Evolutionary conservation across 2,888 invertebrate genomes (phyloP).

Genomic region (Xanthostigma xanthostigma): DNA sequence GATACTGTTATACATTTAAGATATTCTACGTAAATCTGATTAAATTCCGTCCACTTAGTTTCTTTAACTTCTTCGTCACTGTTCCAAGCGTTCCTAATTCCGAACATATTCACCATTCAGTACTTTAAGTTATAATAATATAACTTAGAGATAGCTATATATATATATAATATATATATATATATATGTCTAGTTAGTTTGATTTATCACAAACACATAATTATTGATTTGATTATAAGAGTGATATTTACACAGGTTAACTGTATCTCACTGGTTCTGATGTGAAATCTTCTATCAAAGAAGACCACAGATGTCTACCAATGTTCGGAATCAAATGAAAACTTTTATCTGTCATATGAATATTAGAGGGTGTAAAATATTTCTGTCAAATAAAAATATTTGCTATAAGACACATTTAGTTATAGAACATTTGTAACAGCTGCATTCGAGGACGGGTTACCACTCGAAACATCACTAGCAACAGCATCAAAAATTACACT

Average conservation of each 20-base stretch:
- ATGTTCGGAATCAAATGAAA: background rate
- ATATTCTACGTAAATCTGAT: slow-evolving; percentile 35
- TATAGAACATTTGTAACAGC: background rate
- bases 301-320: too few species aligned
- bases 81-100: too few species aligned
- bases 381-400: background rate
- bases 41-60: slow-evolving; percentile 36
- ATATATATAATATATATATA: too few species aligned
- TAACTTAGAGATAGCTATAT: too few species aligned
- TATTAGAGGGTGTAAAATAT: background rate
- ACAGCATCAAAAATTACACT: background rate
- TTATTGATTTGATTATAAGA: too few species aligned
- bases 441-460: slow-evolving; percentile 2
- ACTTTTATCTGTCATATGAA: background rate
- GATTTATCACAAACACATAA: too few species aligned
- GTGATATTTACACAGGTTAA: too few species aligned
- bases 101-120: too few species aligned
- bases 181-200: too few species aligned
- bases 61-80: slow-evolving; percentile 25
- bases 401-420: background rate
- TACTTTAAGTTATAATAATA: too few species aligned
- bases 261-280: too few species aligned
- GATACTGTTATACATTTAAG: slow-evolving; percentile 49
- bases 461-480: background rate
- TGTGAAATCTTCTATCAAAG: too few species aligned